Evolutionary conservation across 2,113 vertebrate species (phyloP).

Genomic region (Dicentrarchus labrax): DNA sequence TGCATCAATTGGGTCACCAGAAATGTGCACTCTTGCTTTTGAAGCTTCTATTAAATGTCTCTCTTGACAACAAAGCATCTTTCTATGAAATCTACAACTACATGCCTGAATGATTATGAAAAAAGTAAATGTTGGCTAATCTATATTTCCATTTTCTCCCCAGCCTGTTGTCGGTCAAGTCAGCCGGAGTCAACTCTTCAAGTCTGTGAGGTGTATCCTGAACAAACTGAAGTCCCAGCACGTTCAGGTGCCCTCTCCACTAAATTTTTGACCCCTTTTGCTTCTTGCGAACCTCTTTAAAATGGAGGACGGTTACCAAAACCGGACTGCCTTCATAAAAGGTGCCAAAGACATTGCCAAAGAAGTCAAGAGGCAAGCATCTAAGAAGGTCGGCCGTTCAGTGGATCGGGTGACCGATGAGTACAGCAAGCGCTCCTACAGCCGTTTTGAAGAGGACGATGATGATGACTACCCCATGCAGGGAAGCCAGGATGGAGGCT

Average conservation of each 20-base stretch:
- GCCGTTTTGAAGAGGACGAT: constrained; percentile 94
- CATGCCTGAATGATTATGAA: neutral
- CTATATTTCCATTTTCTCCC: constrained; percentile 26
- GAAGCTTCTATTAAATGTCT: neutral
- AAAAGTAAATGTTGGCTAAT: neutral
- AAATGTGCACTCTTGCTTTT: neutral
- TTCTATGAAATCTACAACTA: neutral
- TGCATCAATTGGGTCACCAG: neutral
- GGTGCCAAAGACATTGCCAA: constrained; percentile 98
- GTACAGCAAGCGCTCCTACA: constrained; percentile 94
- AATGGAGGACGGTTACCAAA: constrained; percentile 93
- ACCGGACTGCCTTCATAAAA: constrained; percentile 95
- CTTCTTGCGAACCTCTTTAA: constrained; percentile 47
- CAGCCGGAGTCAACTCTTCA: constrained; percentile 1
- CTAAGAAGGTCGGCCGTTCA: constrained; percentile 92
- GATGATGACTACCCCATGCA: constrained; percentile 89
- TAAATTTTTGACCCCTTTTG: constrained; percentile 8
- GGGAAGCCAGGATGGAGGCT: constrained; percentile 85
- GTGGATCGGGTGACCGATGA: constrained; percentile 92
- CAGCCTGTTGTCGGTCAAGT: constrained; percentile 29
- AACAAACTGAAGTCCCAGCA: constrained; percentile 29
- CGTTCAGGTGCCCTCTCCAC: constrained; percentile 18
- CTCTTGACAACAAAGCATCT: neutral
- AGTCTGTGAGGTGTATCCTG: constrained; percentile 31
- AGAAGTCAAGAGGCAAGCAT: constrained; percentile 93